Evolutionary conservation across 2,888 invertebrate genomes (phyloP).

Genomic region (Rhagium mordax): DNA sequence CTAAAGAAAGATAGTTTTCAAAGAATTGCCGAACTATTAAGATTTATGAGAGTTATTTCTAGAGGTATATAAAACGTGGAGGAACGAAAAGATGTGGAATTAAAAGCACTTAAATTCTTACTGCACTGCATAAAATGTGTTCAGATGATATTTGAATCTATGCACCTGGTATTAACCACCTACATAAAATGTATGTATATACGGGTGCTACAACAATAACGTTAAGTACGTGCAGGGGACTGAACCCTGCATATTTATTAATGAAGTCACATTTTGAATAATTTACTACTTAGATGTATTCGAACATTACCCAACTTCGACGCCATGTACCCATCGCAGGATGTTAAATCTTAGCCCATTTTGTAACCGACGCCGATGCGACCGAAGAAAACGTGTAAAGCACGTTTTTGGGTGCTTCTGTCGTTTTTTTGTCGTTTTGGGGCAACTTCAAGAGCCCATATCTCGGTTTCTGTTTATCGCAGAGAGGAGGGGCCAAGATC

Average conservation of each 20-base stretch:
- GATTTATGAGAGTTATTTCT: neutral
- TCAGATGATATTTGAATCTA: conserved; percentile 8
- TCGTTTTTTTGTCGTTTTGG: too few relatives aligned
- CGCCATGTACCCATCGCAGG: too few relatives aligned
- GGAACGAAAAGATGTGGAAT: neutral
- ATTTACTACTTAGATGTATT: neutral
- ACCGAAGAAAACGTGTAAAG: too few relatives aligned
- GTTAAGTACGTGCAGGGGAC: conserved; percentile 1
- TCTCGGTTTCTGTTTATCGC: too few relatives aligned
- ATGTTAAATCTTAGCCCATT: too few relatives aligned
- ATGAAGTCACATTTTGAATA: neutral
- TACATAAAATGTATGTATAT: conserved; percentile 3
- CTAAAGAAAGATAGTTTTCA: neutral
- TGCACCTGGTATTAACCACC: conserved; percentile 9
- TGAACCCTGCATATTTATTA: neutral
- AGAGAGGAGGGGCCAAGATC: too few relatives aligned
- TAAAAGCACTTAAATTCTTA: neutral
- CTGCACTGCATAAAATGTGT: neutral
- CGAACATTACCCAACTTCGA: too few relatives aligned
- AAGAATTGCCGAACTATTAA: neutral
- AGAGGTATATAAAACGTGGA: neutral
- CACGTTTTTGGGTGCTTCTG: too few relatives aligned
- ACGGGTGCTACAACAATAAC: conserved; percentile 17
- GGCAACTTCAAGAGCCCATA: too few relatives aligned
- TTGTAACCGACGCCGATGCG: too few relatives aligned